phyloP scores from a whole-genome alignment of 2,797 vertebrate genomes.

The Muscicapa striata region DNA sequence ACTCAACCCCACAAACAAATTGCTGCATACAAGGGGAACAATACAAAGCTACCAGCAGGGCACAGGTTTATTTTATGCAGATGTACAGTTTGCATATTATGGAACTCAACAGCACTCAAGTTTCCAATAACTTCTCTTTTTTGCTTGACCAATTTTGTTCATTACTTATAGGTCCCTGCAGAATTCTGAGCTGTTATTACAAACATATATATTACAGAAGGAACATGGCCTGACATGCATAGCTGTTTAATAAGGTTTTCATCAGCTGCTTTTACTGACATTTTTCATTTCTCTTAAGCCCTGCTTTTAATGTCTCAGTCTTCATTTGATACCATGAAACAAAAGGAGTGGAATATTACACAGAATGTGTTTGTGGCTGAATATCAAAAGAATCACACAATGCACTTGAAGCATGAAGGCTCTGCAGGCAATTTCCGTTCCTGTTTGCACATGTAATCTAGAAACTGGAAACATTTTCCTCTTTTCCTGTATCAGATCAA shows the following conservation, averaged over 20 bases:
- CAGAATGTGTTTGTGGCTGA: neutral
- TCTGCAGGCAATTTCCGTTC: neutral
- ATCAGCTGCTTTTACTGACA: slow-evolving; percentile 30
- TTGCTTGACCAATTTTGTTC: slow-evolving; percentile 47
- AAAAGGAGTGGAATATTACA: neutral
- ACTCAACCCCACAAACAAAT: neutral
- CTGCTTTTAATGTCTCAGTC: neutral
- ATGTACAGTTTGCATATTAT: neutral
- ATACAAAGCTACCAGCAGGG: neutral
- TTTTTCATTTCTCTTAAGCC: slow-evolving; percentile 16
- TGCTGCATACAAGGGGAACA: neutral
- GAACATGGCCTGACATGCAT: neutral
- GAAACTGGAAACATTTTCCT: neutral
- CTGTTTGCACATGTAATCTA: neutral
- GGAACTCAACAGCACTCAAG: slow-evolving; percentile 5
- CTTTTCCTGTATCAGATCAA: neutral
- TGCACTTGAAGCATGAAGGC: slow-evolving; percentile 21
- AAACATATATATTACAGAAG: slow-evolving; percentile 34
- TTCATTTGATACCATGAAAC: slow-evolving; percentile 6
- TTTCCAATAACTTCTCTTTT: slow-evolving; percentile 38
- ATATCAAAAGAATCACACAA: slow-evolving; percentile 15
- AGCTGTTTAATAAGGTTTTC: slow-evolving; percentile 43
- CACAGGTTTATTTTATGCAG: slow-evolving; percentile 43
- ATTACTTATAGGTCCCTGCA: slow-evolving; percentile 14
- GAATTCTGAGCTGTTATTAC: slow-evolving; percentile 34